Conservation (phyloP, 2,888 invertebrate genomes). For the Melanargia galathea region DNA sequence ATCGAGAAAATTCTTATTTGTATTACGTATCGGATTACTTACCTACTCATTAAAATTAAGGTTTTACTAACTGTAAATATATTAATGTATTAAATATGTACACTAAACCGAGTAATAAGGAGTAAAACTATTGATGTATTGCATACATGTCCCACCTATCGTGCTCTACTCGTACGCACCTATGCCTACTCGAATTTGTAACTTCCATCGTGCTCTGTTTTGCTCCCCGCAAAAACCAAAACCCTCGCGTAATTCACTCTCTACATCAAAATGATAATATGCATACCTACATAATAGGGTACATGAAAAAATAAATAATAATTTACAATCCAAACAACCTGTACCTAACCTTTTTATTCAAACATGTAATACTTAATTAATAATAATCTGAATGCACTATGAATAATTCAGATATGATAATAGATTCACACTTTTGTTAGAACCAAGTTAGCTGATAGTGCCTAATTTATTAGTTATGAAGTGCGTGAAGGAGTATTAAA, state of each 20-base stretch:
- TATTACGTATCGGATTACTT: no score
- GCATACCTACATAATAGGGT: no score
- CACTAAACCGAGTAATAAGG: constrained; percentile 34
- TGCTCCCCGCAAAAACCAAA: constrained; percentile 56
- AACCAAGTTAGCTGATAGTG: no score
- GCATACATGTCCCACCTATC: constrained; percentile 78
- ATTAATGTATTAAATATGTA: not conserved
- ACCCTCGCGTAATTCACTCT: constrained; percentile 52
- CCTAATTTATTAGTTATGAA: constrained; percentile 2
- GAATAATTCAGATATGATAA: no score
- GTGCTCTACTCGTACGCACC: constrained; percentile 57
- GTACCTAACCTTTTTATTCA: no score
- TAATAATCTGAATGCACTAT: no score
- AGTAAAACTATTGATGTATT: constrained; percentile 60
- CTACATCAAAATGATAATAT: constrained; percentile 2
- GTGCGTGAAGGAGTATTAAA: not conserved
- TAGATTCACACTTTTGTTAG: no score
- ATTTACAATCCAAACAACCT: not conserved
- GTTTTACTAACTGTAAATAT: not conserved
- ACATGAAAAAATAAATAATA: no score
- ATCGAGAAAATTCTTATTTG: no score
- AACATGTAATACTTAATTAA: no score
- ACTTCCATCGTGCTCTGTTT: constrained; percentile 81
- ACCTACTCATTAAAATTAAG: not conserved
- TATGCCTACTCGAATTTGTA: constrained; percentile 78